These are phyloP conservation scores for Neostethus bicornis DNA, from an alignment of 2,797 vertebrate species.

Conservation along the genomic window DNA sequence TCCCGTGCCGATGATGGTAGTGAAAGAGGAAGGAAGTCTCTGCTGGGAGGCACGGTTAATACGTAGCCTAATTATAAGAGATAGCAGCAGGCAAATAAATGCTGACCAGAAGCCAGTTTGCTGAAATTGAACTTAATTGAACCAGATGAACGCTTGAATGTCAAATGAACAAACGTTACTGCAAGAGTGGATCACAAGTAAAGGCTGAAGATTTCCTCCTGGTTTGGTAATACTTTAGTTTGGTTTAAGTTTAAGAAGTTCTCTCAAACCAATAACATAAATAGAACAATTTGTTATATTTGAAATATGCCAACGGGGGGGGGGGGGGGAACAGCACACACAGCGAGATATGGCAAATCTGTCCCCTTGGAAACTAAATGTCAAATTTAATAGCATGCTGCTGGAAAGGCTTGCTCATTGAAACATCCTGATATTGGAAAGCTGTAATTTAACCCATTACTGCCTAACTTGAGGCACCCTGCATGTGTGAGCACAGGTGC, in stretches of 20 bases:
- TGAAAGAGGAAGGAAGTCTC: slow-evolving; percentile 33
- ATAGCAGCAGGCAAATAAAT: slow-evolving; percentile 66
- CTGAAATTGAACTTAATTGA: slow-evolving; percentile 65
- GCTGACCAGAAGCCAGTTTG: slow-evolving; percentile 66
- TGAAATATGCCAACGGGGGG: slow-evolving; percentile 9
- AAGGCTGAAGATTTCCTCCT: slow-evolving; percentile 13
- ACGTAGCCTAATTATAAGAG: slow-evolving; percentile 63
- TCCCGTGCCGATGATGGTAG: slow-evolving; percentile 44
- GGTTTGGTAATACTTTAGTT: slow-evolving; percentile 17
- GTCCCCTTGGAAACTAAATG: slow-evolving; percentile 25
- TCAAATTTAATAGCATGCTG: slow-evolving; percentile 22
- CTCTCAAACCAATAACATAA: slow-evolving; percentile 25
- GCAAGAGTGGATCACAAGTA: slow-evolving; percentile 1
- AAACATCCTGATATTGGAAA: neutral
- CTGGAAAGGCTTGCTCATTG: neutral
- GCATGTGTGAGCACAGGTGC: neutral
- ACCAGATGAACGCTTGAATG: slow-evolving; percentile 57
- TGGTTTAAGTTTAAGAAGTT: slow-evolving; percentile 10
- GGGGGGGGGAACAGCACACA: slow-evolving; percentile 32
- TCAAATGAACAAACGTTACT: slow-evolving; percentile 42
- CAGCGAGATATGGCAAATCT: slow-evolving; percentile 5
- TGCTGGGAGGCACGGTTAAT: slow-evolving; percentile 55
- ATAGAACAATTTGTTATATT: slow-evolving; percentile 3
- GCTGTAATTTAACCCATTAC: neutral
- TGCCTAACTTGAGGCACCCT: neutral